phyloP scores from a whole-genome alignment of 1,140 invertebrate species.

The Megalonaias nervosa region DNA sequence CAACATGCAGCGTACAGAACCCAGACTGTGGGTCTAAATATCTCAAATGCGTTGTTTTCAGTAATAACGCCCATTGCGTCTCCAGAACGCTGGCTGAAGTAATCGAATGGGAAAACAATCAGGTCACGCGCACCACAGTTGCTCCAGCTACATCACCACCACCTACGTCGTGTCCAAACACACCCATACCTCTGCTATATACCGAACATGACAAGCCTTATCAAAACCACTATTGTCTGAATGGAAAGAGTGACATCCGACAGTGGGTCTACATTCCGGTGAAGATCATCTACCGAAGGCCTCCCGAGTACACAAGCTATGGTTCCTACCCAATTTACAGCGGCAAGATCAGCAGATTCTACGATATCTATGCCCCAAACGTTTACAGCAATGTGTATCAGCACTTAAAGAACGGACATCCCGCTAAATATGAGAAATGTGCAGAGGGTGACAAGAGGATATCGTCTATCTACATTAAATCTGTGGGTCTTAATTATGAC shows the following conservation, averaged over 20 bases:
- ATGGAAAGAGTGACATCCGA: conserved; percentile 11
- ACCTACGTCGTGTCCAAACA: not conserved
- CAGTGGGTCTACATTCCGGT: conserved; percentile 29
- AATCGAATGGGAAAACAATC: conserved; percentile 10
- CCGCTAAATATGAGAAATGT: conserved; percentile 32
- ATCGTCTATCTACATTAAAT: conserved; percentile 55
- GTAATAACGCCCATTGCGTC: conserved; percentile 14
- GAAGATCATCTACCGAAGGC: conserved; percentile 31
- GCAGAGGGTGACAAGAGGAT: conserved; percentile 32
- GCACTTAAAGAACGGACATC: conserved; percentile 26
- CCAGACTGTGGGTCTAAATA: conserved; percentile 28
- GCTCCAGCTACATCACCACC: not conserved
- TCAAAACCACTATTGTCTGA: conserved; percentile 15
- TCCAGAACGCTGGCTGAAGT: conserved; percentile 25
- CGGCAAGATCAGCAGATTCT: conserved; percentile 29
- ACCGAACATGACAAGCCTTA: conserved; percentile 22
- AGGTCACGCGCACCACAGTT: conserved; percentile 13
- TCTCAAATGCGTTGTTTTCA: conserved; percentile 29
- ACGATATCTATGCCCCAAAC: conserved; percentile 54
- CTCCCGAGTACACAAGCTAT: conserved; percentile 50
- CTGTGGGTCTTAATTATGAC: conserved; percentile 60
- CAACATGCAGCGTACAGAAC: conserved; percentile 16
- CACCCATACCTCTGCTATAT: conserved; percentile 6
- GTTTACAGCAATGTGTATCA: conserved; percentile 35
- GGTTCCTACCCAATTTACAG: conserved; percentile 51